Conservation (phyloP, 2,113 vertebrate species). For the Nothocercus nigrocapillus region DNA sequence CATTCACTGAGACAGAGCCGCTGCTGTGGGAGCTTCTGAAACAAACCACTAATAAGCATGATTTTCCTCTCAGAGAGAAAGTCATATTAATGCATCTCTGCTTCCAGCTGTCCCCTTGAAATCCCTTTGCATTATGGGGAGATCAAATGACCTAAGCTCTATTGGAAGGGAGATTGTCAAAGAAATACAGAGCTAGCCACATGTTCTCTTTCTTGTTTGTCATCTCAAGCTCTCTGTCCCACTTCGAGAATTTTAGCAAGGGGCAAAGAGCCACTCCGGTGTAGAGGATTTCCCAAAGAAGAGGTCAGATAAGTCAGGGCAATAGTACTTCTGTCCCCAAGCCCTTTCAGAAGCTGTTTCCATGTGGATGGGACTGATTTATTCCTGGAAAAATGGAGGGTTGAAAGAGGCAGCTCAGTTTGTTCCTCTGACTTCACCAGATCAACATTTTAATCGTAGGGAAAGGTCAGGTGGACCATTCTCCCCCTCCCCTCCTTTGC, state of each 20-base stretch:
- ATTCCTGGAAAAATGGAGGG: constrained; percentile 23
- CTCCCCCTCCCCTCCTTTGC: constrained; percentile 35
- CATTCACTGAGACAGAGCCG: background rate
- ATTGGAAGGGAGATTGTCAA: background rate
- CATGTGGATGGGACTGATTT: background rate
- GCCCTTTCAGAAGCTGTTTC: background rate
- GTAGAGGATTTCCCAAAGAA: background rate
- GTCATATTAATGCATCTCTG: background rate
- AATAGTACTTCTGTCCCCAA: background rate
- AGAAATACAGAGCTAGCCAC: background rate
- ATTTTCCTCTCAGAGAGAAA: constrained; percentile 10
- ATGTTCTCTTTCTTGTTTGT: background rate
- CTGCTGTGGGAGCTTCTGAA: background rate
- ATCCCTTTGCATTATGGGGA: background rate
- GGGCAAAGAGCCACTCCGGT: background rate
- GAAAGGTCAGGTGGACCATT: constrained; percentile 32
- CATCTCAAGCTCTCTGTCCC: background rate
- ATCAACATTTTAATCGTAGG: constrained; percentile 43
- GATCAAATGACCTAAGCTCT: constrained; percentile 29
- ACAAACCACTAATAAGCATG: constrained; percentile 8
- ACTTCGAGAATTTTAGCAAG: background rate
- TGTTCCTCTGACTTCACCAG: constrained; percentile 52
- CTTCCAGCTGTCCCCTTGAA: constrained; percentile 52
- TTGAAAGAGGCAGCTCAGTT: background rate
- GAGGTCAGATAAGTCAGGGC: background rate